These are phyloP conservation scores for Corbicula japonica DNA, from an alignment of 2,888 invertebrate genomes.

Conservation along the genomic window DNA sequence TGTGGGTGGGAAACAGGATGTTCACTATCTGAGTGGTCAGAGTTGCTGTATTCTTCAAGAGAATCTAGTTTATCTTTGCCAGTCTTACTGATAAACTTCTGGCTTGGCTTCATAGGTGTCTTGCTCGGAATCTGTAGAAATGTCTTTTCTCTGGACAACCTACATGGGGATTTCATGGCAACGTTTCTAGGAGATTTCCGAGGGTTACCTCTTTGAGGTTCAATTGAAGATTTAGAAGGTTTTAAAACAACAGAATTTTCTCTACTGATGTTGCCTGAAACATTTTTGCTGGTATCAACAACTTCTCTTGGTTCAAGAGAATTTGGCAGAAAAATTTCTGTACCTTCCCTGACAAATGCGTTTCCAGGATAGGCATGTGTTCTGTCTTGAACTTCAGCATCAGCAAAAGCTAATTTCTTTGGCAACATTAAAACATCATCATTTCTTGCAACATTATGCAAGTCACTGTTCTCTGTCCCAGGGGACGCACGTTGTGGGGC, in stretches of 20 bases:
- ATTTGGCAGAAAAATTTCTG: constrained; percentile 43
- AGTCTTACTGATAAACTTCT: background rate
- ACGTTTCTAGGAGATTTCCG: too few relatives aligned
- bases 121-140: constrained; percentile 4
- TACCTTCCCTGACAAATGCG: constrained; percentile 36
- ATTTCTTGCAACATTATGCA: too few relatives aligned
- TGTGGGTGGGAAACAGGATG: too few relatives aligned
- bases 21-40: too few relatives aligned
- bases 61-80: constrained; percentile 15
- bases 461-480: too few relatives aligned
- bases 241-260: constrained; percentile 20
- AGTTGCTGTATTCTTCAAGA: constrained; percentile 18
- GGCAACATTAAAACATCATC: too few relatives aligned
- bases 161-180: background rate
- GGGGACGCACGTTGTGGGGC: constrained; percentile 32
- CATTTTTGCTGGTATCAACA: constrained; percentile 4
- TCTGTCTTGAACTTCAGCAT: background rate
- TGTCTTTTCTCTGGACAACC: constrained; percentile 19
- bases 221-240: background rate
- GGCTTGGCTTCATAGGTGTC: background rate
- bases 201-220: too few relatives aligned
- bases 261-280: constrained; percentile 1
- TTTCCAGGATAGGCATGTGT: background rate
- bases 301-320: constrained; percentile 25
- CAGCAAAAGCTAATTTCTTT: too few relatives aligned